These are phyloP conservation scores for Coregonus clupeaformis DNA, from an alignment of 2,113 vertebrate species.

Conservation along the genomic window DNA sequence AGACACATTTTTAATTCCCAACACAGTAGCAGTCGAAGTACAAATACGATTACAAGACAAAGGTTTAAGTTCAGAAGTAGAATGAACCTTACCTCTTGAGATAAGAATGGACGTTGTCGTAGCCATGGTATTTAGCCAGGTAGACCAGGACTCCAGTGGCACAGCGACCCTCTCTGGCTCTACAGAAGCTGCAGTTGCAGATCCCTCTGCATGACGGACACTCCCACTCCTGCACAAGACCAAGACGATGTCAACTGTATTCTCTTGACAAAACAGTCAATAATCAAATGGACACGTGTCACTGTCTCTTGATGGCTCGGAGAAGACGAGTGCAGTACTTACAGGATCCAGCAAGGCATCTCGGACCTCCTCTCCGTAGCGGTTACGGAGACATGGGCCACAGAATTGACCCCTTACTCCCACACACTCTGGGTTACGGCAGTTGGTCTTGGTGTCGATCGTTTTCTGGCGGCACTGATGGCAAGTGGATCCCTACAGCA, in stretches of 20 bases:
- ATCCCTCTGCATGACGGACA: conserved; percentile 96
- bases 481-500: conserved; percentile 87
- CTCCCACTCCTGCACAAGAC: conserved; percentile 80
- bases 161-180: conserved; percentile 89
- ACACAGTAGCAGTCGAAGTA: not conserved
- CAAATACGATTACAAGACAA: not conserved
- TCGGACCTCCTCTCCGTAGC: conserved; percentile 93
- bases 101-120: conserved; percentile 93
- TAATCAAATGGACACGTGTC: not conserved
- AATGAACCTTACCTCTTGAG: conserved; percentile 81
- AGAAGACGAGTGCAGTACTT: conserved; percentile 43
- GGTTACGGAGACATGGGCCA: conserved; percentile 92
- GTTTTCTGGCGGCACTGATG: conserved; percentile 98
- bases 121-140: conserved; percentile 93
- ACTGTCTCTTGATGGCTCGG: not conserved
- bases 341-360: conserved; percentile 87
- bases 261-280: not conserved
- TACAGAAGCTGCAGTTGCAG: conserved; percentile 98
- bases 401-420: conserved; percentile 97
- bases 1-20: not conserved
- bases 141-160: conserved; percentile 96
- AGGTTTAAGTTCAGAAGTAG: not conserved
- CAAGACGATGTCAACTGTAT: not conserved
- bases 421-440: conserved; percentile 87
- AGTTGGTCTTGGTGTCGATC: conserved; percentile 94